Conservation (phyloP, 2,888 invertebrate genomes). For the Conistra vaccinii region DNA sequence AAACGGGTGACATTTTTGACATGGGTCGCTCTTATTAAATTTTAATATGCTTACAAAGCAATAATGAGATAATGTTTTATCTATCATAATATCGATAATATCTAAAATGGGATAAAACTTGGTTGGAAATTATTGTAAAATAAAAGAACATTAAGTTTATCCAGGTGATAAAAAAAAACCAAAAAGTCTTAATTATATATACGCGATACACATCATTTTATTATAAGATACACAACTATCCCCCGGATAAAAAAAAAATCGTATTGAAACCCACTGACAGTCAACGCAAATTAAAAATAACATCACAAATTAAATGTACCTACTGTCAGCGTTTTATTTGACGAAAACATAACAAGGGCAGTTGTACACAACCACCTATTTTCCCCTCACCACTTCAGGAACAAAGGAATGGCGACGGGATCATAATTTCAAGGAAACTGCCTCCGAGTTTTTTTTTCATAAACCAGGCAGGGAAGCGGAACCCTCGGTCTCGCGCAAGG, state of each 20-base stretch:
- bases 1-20: conserved; percentile 36
- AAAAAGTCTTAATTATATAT: background rate
- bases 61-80: background rate
- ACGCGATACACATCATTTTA: background rate
- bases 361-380: conserved; percentile 72
- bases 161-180: background rate
- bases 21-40: conserved; percentile 46
- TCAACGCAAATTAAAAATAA: conserved; percentile 64
- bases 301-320: conserved; percentile 73
- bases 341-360: conserved; percentile 73
- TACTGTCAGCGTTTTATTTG: conserved; percentile 67
- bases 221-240: background rate
- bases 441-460: conserved; percentile 77
- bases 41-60: conserved; percentile 36
- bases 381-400: conserved; percentile 72
- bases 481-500: conserved; percentile 77
- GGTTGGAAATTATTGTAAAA: background rate
- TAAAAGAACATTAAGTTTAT: background rate
- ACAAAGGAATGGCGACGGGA: conserved; percentile 75
- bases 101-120: background rate
- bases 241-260: background rate
- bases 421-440: conserved; percentile 84
- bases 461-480: conserved; percentile 75
- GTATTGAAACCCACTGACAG: background rate
- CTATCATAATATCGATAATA: background rate